Evolutionary conservation across 2,113 vertebrate genomes (phyloP).

Genomic region (Gallinago media): DNA sequence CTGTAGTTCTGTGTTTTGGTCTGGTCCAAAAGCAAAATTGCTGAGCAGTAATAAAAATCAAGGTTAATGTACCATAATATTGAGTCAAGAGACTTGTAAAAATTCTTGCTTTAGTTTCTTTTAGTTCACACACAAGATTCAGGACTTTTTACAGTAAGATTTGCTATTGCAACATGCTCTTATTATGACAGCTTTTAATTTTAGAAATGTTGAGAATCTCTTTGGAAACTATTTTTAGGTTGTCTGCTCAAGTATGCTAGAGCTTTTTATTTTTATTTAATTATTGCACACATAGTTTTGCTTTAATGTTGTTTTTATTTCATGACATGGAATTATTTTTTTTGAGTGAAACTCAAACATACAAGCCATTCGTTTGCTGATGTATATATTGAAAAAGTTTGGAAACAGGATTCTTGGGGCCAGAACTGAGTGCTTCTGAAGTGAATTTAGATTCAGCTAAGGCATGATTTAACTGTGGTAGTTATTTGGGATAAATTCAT

Average conservation of each 20-base stretch:
- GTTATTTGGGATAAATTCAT: neutral
- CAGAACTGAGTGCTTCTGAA: neutral
- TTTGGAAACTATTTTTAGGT: slow-evolving; percentile 42
- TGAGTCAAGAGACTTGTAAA: slow-evolving; percentile 54
- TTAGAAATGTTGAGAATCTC: slow-evolving; percentile 39
- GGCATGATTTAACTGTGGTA: neutral
- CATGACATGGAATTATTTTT: neutral
- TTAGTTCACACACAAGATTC: slow-evolving; percentile 18
- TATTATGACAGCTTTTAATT: slow-evolving; percentile 53
- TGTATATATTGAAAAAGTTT: neutral
- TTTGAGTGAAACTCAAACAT: neutral
- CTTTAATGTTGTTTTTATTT: slow-evolving; percentile 21
- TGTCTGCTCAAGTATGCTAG: neutral
- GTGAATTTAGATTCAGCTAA: neutral
- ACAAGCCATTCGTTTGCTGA: neutral
- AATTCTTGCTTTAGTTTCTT: slow-evolving; percentile 45
- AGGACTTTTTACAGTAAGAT: slow-evolving; percentile 20
- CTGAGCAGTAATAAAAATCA: slow-evolving; percentile 11
- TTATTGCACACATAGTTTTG: neutral
- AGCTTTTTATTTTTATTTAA: slow-evolving; percentile 15
- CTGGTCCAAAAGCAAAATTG: slow-evolving; percentile 31
- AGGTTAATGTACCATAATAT: slow-evolving; percentile 55
- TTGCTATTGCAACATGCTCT: slow-evolving; percentile 14
- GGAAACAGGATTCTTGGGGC: neutral
- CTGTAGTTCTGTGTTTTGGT: neutral